These are phyloP conservation scores for Meteorus cinctellus DNA, from an alignment of 2,888 invertebrate species.

Conservation along the genomic window DNA sequence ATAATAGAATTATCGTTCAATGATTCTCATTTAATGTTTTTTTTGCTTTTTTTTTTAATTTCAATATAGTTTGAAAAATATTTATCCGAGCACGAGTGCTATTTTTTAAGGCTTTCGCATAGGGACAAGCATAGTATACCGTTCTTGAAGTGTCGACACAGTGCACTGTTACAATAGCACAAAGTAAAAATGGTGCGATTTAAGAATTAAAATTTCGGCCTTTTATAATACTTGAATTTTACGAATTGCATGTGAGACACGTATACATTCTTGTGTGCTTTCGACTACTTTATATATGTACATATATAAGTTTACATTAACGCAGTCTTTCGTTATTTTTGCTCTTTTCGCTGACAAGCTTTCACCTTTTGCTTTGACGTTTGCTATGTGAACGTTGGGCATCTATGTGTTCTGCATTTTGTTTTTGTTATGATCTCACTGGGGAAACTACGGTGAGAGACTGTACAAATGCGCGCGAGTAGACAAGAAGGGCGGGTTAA, in stretches of 20 bases:
- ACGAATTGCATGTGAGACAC: neutral
- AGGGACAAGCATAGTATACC: too few relatives aligned
- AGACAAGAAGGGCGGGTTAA: neutral
- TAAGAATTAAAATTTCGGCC: too few relatives aligned
- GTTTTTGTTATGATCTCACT: constrained; percentile 27
- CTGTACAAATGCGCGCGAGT: constrained; percentile 8
- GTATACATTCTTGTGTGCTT: neutral
- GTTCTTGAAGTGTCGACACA: too few relatives aligned
- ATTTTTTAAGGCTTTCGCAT: too few relatives aligned
- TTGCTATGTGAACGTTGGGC: constrained; percentile 2
- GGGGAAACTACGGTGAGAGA: constrained; percentile 20
- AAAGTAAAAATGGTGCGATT: too few relatives aligned
- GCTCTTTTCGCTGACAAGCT: constrained; percentile 28
- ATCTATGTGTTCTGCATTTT: constrained; percentile 7
- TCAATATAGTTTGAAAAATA: too few relatives aligned
- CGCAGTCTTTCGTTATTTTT: constrained; percentile 24
- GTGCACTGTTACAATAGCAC: too few relatives aligned
- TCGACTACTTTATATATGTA: neutral
- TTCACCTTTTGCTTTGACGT: constrained; percentile 34
- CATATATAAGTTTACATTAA: constrained; percentile 3
- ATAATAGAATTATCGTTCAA: too few relatives aligned
- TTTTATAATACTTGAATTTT: neutral
- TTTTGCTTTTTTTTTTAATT: too few relatives aligned
- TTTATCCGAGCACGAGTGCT: too few relatives aligned
- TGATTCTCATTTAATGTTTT: too few relatives aligned